Evolutionary conservation across 2,797 vertebrate species (phyloP), one percentile per base, ranked within the genome.

Genomic region (Ibycter americanus): DNA sequence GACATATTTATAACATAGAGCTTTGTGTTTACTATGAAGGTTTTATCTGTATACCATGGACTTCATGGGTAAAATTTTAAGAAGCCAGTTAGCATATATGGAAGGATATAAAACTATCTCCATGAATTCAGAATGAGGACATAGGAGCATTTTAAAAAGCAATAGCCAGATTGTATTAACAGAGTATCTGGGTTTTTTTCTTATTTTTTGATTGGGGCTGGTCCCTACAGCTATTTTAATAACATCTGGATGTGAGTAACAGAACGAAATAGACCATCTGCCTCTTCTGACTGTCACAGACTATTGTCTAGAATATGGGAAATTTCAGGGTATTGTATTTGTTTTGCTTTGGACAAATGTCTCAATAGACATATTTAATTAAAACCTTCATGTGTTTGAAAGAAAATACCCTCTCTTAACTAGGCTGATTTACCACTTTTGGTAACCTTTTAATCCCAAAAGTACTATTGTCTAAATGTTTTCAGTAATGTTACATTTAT

Each of bases 1-100:
- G 92, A 96, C 89, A 47, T 96, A 96, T 93, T 97, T 97, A 97
- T 97, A 97, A 94, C 94, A 65, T 71, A 96, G 94, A 97, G 88
- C 88, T 94, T 91, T 90, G 96, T 79, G 85, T 96, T 94, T 97
- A 93, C 82, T 83, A 71, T 66, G 90, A 95, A 91, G 87, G 94
- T 89, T 96, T 95, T 96, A 83, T 96, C 87, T 96, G 51, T 92
- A 91, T 91, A 40, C 90, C 82, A 2, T 88, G 91, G 72, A 83
- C 72, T 85, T 88, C 38, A 56, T 81, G 89, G 90, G 66, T 72
- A 44, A 47, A 76, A 74, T 68, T 83, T 83, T 63, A 12, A 92
- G 77, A 96, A 93, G 59, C 59, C 94, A 89, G 51, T 91, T 80
- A 80, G 56, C 44, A 13, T 92, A 58, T 90, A 51, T 88, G 82